A percentile compares a stretch with the other conserved stretches of the same genome.
These are phyloP conservation scores for Sparidentex hasta DNA, from an alignment of 2,797 vertebrate genomes.

Conservation along the genomic window DNA sequence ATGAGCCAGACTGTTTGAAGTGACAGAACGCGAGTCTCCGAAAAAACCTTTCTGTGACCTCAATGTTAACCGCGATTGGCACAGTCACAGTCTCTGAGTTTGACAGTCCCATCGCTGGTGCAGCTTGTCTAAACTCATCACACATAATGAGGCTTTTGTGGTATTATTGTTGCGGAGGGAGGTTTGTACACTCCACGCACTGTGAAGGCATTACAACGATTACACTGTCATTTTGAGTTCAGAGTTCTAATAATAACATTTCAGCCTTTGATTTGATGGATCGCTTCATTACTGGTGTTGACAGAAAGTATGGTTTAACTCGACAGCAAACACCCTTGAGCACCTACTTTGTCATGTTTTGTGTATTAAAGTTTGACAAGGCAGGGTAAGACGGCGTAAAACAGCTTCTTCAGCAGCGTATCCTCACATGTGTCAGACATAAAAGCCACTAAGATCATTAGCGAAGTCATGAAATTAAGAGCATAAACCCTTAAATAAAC, in stretches of 20 bases:
- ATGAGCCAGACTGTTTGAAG: conserved; percentile 28
- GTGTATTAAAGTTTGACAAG: too few species aligned
- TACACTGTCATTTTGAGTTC: background rate
- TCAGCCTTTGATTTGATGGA: background rate
- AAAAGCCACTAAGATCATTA: too few species aligned
- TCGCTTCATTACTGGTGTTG: background rate
- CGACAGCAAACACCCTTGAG: background rate
- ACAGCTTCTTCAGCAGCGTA: too few species aligned
- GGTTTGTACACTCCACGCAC: background rate
- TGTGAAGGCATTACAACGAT: background rate
- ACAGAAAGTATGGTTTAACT: background rate
- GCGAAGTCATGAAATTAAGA: too few species aligned
- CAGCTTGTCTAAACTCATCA: conserved; percentile 35
- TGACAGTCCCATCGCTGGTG: conserved; percentile 30
- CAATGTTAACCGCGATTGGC: conserved; percentile 45
- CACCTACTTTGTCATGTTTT: background rate
- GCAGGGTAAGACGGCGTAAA: too few species aligned
- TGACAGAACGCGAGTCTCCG: conserved; percentile 44
- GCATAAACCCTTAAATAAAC: too few species aligned
- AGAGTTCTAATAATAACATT: background rate
- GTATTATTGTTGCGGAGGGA: background rate
- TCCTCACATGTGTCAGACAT: too few species aligned
- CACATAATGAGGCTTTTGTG: conserved; percentile 27
- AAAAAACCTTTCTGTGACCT: conserved; percentile 44
- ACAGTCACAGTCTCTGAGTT: conserved; percentile 9